phyloP scores from a whole-genome alignment of 1,140 invertebrate genomes.

The Holcopasites calliopsidis region DNA sequence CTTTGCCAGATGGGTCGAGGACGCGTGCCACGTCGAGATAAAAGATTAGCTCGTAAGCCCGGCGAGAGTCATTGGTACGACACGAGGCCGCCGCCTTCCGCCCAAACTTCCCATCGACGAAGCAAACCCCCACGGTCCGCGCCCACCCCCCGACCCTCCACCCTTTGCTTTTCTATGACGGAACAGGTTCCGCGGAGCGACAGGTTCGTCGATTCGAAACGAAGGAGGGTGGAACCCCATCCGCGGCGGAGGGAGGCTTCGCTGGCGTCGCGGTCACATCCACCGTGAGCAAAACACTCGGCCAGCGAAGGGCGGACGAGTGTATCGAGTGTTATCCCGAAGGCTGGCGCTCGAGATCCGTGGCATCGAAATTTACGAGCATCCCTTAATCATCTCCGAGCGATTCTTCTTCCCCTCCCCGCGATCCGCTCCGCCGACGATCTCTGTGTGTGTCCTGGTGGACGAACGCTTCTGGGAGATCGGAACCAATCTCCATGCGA shows the following conservation, averaged over 20 bases:
- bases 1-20: slow-evolving; percentile 73
- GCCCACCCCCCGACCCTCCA: neutral
- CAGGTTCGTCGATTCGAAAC: slow-evolving; percentile 30
- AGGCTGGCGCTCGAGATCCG: slow-evolving; percentile 24
- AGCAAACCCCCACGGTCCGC: neutral
- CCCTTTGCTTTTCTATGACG: slow-evolving; percentile 22
- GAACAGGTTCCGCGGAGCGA: slow-evolving; percentile 47
- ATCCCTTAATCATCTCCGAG: slow-evolving; percentile 29
- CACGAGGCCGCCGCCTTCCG: slow-evolving; percentile 34
- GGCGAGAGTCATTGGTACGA: slow-evolving; percentile 63
- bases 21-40: slow-evolving; percentile 75
- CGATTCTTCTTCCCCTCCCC: neutral
- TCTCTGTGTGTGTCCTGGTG: no score
- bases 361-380: slow-evolving; percentile 33
- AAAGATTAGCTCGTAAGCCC: slow-evolving; percentile 71
- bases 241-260: neutral
- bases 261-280: neutral
- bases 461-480: neutral
- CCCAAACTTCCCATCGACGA: slow-evolving; percentile 25
- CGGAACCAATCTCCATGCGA: neutral
- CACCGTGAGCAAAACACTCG: neutral
- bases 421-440: neutral
- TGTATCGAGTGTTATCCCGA: slow-evolving; percentile 32
- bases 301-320: neutral
- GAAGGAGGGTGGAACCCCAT: slow-evolving; percentile 13